Evolutionary conservation across 2,888 invertebrate genomes (phyloP), one percentile per base, ranked within the genome.

Genomic region (Papilio gigon): DNA sequence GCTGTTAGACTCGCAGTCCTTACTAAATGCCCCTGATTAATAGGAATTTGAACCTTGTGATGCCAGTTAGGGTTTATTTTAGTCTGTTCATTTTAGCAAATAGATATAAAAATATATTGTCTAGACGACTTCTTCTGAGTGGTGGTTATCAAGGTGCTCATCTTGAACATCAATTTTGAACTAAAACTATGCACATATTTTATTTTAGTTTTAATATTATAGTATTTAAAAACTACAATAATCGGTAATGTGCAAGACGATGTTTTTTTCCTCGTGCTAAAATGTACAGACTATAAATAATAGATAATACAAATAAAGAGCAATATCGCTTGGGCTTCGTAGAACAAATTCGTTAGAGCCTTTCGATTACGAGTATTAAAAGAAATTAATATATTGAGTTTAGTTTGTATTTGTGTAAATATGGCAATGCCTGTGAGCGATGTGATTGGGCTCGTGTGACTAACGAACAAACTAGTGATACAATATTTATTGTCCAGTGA

Each of bases 21-120:
- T 95, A 65, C 88, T 95, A 59, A 95, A 95, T 76, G 94, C 94
- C 58, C 94, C 94, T 12, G 95, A 95, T 80, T 95, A 93, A 93
- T 30, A 37, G 9, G 8, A 25, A 12, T 60, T 40, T 11, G 25
- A 9, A 67, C 37, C 60, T 60, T 50, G 27, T 53, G 12, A 0
- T 35, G 4, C 17, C 20, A 67, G 5, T 37, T 60, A 67, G 33
- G 40, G 60, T 67, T 17, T 37, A 37, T 25, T 42, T 37, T 56
- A 14, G 12, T 59, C 42, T 59, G 47, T 47, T 20, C 17, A 59
- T 37, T 66, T 33, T 65, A 25, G 20, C n/a, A 35, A 44, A 8
- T 44, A 20, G 6, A 44, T 42, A 14, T 40, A 37, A 17, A n/a
- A n/a, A n/a, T n/a, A n/a, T n/a, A n/a, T n/a, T n/a, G n/a, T n/a